phyloP scores from a whole-genome alignment of 92 coral and sea anemone genomes.

The Heliopora coerulea region DNA sequence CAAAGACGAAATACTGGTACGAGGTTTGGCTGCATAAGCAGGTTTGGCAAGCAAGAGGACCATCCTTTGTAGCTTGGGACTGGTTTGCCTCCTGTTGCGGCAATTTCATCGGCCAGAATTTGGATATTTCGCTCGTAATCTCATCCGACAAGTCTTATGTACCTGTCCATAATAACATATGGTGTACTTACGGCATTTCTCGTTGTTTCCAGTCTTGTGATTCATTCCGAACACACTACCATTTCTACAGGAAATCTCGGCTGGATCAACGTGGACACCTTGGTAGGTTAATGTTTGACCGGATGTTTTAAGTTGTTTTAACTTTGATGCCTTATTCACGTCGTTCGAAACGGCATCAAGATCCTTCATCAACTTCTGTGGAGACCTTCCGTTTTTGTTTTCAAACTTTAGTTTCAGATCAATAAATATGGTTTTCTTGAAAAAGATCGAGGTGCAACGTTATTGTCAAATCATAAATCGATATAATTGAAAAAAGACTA shows the following conservation, averaged over 20 bases:
- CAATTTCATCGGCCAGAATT: no score
- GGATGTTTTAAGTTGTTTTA: constrained; percentile 51
- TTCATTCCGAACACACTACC: constrained; percentile 75
- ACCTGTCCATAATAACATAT: background rate
- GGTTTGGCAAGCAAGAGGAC: no score
- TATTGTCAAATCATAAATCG: no score
- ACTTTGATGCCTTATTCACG: constrained; percentile 43
- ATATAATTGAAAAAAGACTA: no score
- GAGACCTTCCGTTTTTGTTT: constrained; percentile 54
- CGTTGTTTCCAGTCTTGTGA: constrained; percentile 28
- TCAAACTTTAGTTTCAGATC: constrained; percentile 65
- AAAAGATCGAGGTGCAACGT: no score
- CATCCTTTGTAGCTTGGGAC: no score
- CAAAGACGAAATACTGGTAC: no score
- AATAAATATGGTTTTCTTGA: constrained; percentile 65
- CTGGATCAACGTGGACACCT: constrained; percentile 42
- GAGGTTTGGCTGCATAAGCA: no score
- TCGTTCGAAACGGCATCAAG: constrained; percentile 53
- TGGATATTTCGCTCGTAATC: no score
- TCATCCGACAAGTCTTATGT: no score
- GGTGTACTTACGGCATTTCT: constrained; percentile 76
- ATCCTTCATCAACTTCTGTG: constrained; percentile 42
- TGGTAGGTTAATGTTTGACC: constrained; percentile 33
- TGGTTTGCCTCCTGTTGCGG: no score
- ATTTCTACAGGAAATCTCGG: constrained; percentile 60